Evolutionary conservation across 64 coral and sea anemone genomes (phyloP), one percentile per base, ranked within the genome.

Genomic region (Montipora foliosa): DNA sequence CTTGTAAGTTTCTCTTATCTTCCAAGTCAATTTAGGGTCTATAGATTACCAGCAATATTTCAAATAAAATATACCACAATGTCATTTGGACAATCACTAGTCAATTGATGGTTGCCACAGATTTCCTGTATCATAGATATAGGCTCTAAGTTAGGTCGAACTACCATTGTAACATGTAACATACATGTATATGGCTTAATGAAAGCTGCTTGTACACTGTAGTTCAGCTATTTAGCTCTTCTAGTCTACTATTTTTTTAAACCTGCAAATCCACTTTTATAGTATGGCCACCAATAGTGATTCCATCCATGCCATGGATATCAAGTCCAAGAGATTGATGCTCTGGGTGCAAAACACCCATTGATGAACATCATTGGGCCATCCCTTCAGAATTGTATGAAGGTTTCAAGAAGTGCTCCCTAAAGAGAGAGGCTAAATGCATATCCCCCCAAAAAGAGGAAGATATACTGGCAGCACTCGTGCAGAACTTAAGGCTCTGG

Each of bases 351-450:
- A 76, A 76, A 76, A 46, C 6, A 46, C 25, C 74, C 24, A 10
- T 76, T 9, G 25, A 76, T 7, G 20, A 46, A 14, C 82, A 86
- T 13, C 53, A 46, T 13, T 86, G 82, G 82, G 82, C 37, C 3
- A 86, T 86, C 17, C 62, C 82, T 37, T 86, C 82, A 46, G 70
- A 16, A 66, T 55, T 44, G 3, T 86, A 61, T 13, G 20, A 69
- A 37, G 59, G n/a, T 6, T 8, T 69, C 16, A 37, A 17, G 20
- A 70, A 67, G 60, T 49, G 61, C 8, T 86, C 82, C 64, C 82
- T 21, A 9, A 76, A 46, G 29, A 76, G 24, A 76, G 25, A 45
- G 74, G 70, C 22, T 22, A 76, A 76, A 76, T 10, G 29, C 12
- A 44, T 24, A 10, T 45, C 24, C 25, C 74, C 12, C 10, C 24